phyloP scores from a whole-genome alignment of 2,113 vertebrate genomes.

The Nycticryphes semicollaris region DNA sequence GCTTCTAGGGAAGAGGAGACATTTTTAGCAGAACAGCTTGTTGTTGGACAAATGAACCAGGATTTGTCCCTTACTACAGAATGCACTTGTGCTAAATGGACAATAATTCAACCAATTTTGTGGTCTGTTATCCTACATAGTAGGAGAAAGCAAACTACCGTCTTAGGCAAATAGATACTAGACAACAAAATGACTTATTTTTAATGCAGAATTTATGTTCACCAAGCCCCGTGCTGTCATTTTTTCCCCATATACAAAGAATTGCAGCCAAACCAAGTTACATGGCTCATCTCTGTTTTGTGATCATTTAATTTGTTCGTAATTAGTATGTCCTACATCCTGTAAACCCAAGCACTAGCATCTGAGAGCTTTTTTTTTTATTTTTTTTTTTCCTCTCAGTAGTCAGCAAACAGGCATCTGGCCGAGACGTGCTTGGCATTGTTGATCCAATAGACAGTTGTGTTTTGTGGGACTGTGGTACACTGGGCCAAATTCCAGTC shows the following conservation, averaged over 20 bases:
- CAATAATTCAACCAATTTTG: not conserved
- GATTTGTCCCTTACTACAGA: not conserved
- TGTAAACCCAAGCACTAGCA: constrained; percentile 27
- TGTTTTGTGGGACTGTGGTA: constrained; percentile 38
- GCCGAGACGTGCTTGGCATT: constrained; percentile 27
- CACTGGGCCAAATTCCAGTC: constrained; percentile 52
- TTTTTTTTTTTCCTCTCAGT: not conserved
- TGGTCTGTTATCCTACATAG: not conserved
- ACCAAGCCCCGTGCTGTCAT: not conserved
- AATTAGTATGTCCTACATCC: constrained; percentile 40
- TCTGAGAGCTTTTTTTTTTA: not conserved
- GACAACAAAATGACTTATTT: not conserved
- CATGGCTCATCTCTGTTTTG: constrained; percentile 30
- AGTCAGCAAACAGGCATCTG: constrained; percentile 46
- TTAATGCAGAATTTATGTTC: not conserved
- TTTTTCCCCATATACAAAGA: not conserved
- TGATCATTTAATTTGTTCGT: not conserved
- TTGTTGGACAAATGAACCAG: not conserved
- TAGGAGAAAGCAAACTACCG: not conserved
- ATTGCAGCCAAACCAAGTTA: constrained; percentile 11
- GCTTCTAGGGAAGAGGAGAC: not conserved
- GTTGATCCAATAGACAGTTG: constrained; percentile 53
- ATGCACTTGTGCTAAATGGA: not conserved
- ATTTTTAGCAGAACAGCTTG: not conserved
- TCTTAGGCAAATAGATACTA: not conserved